Base-by-base conservation (phyloP, 2,113 vertebrate species). In the Ochotona princeps region DNA sequence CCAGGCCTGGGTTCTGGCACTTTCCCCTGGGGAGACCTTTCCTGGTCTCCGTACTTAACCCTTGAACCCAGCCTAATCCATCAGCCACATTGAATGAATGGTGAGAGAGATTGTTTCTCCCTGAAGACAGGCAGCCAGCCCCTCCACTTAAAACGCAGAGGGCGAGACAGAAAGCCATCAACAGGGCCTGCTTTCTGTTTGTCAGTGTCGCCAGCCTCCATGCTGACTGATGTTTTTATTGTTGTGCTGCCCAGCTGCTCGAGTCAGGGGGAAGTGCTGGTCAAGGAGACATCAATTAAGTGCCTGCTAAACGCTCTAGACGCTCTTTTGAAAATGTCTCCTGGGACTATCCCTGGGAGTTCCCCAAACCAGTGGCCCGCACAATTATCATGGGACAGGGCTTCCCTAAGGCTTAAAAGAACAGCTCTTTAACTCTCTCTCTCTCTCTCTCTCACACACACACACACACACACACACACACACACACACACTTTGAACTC, bases 41-140 rank as follows among this genome's bases (percentile, higher is more conserved):
- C 49, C 95, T 96, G 90, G 80, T 96, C 95, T 96, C 96, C 96
- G 11, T 89, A 96, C 96, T 97, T 98, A 96, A 98, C 97, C 97
- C 97, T 86, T 96, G 94, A 97, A 97, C 97, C 90, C 95, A 80
- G 83, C 74, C 96, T 96, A 96, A 97, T 97, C 97, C 90, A 96
- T 98, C 97, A 98, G 92, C 87, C 4, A 8, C 89, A 73, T 2
- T 3, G 61, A 95, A 88, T 76, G 87, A 93, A 91, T 44, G 1
- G 90, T 72, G 95, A 95, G 25, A 73, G 72, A 83, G 76, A 89
- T 87, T 26, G 57, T 23, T 81, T 60, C 93, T 94, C 92, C 72
- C 91, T 60, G 5, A 92, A 90, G 92, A 94, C 83, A 72, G 90
- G 87, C 75, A 21, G 79, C 74, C 80, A n/a, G 72, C 61, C 86